A percentile compares a stretch with the other conserved stretches of the same genome.
These are phyloP conservation scores for Arion vulgaris DNA, from an alignment of 1,140 invertebrate genomes.

Conservation along the genomic window DNA sequence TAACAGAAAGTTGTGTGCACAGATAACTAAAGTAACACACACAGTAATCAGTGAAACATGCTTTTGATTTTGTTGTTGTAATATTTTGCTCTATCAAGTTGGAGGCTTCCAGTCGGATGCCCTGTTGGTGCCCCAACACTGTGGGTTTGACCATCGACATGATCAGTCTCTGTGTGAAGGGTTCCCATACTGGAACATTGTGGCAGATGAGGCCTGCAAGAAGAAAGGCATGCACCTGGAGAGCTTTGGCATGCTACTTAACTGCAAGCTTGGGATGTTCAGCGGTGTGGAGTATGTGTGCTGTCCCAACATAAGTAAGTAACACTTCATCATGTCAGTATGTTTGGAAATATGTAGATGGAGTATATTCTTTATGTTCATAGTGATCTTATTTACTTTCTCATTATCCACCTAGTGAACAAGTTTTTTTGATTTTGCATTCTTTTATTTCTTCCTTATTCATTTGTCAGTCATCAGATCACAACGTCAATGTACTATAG, in stretches of 20 bases:
- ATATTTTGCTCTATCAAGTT: slow-evolving; percentile 78
- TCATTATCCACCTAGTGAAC: too few relatives aligned
- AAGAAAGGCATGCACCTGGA: slow-evolving; percentile 86
- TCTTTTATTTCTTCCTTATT: too few relatives aligned
- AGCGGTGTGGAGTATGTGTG: slow-evolving; percentile 99
- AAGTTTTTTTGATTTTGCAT: too few relatives aligned
- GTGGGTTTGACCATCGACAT: slow-evolving; percentile 98
- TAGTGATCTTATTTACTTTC: too few relatives aligned
- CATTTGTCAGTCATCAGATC: too few relatives aligned
- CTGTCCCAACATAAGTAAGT: slow-evolving; percentile 80
- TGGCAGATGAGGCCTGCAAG: slow-evolving; percentile 88
- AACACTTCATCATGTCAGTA: background rate
- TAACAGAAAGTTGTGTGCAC: too few relatives aligned
- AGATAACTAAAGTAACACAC: too few relatives aligned
- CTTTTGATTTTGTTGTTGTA: too few relatives aligned
- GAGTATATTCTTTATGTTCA: too few relatives aligned
- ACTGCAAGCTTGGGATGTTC: slow-evolving; percentile 92
- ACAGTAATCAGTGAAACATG: too few relatives aligned
- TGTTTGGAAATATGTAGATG: too few relatives aligned
- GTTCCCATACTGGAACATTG: slow-evolving; percentile 93
- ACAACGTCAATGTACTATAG: too few relatives aligned
- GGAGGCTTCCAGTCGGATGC: slow-evolving; percentile 99
- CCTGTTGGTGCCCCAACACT: slow-evolving; percentile 96
- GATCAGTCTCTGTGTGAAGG: slow-evolving; percentile 95
- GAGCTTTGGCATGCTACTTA: slow-evolving; percentile 96